Conservation (phyloP, 92 coral and sea anemone genomes). For the Ricordea florida region DNA sequence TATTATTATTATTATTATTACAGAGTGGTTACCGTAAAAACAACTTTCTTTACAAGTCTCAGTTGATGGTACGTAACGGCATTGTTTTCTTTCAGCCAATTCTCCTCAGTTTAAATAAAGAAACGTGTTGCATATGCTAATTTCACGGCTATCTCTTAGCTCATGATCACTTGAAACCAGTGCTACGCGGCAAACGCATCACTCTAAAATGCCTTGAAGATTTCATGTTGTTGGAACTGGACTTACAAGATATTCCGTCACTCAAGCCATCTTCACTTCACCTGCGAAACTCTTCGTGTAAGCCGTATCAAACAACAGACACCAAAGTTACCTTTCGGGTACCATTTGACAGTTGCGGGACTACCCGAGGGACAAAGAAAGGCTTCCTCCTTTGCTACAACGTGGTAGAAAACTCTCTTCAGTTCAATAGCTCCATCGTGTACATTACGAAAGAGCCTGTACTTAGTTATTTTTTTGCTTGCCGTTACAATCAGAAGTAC, state of each 20-base stretch:
- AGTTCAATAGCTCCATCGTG: background rate
- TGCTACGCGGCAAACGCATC: background rate
- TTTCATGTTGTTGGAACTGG: conserved; percentile 46
- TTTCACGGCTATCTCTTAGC: no score
- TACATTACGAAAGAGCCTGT: background rate
- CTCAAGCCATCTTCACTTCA: conserved; percentile 58
- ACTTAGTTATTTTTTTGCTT: background rate
- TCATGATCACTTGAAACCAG: no score
- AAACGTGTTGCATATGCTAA: no score
- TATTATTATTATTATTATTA: no score
- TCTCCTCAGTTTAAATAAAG: no score
- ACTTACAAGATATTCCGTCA: conserved; percentile 33
- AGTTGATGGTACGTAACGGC: no score
- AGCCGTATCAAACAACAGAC: conserved; percentile 23
- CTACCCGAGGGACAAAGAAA: conserved; percentile 16
- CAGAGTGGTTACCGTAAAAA: no score
- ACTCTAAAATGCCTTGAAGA: background rate
- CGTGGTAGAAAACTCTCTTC: conserved; percentile 41
- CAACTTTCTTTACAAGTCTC: no score
- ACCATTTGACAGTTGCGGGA: conserved; percentile 68
- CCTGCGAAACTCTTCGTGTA: conserved; percentile 42
- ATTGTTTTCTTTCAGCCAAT: no score
- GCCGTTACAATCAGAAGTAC: conserved; percentile 13
- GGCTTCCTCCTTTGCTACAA: conserved; percentile 45
- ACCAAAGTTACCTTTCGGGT: conserved; percentile 44